Percentiles rank a stretch among this genome's conserved stretches.
phyloP scores from a whole-genome alignment of 2,113 vertebrate genomes.

The Clarias macrocephalus region DNA sequence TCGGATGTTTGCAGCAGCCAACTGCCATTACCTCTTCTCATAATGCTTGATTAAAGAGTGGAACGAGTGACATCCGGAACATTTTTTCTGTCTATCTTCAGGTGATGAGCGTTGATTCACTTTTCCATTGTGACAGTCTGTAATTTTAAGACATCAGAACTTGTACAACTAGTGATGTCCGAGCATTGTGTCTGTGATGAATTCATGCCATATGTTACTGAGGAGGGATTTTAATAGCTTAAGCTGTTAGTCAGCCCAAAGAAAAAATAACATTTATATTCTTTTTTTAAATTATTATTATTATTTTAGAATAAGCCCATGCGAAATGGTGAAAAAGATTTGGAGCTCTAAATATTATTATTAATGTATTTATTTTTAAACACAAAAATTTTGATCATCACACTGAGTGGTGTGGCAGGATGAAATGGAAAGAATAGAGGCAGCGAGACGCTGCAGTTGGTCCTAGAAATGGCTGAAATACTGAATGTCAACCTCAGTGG shows the following conservation, averaged over 20 bases:
- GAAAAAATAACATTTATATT: not conserved
- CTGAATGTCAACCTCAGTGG: constrained; percentile 36
- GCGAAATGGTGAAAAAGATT: not conserved
- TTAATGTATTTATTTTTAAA: no score
- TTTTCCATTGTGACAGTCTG: not conserved
- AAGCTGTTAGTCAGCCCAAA: not conserved
- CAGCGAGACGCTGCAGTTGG: not conserved
- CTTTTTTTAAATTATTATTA: no score
- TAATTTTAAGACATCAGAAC: not conserved
- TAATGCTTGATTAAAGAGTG: not conserved
- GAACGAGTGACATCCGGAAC: not conserved
- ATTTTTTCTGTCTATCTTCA: not conserved
- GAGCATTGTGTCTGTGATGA: not conserved
- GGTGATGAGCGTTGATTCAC: not conserved
- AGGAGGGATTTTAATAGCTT: not conserved
- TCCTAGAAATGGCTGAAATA: not conserved
- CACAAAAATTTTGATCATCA: not conserved
- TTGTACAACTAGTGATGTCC: not conserved
- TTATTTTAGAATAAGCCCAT: not conserved
- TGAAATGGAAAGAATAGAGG: constrained; percentile 32
- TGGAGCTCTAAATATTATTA: not conserved
- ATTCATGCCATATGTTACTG: not conserved
- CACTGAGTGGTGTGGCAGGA: constrained; percentile 8
- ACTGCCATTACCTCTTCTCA: constrained; percentile 82
- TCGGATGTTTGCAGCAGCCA: constrained; percentile 99